phyloP scores from a whole-genome alignment of 1,140 invertebrate species.

The Trichomalopsis sarcophagae region DNA sequence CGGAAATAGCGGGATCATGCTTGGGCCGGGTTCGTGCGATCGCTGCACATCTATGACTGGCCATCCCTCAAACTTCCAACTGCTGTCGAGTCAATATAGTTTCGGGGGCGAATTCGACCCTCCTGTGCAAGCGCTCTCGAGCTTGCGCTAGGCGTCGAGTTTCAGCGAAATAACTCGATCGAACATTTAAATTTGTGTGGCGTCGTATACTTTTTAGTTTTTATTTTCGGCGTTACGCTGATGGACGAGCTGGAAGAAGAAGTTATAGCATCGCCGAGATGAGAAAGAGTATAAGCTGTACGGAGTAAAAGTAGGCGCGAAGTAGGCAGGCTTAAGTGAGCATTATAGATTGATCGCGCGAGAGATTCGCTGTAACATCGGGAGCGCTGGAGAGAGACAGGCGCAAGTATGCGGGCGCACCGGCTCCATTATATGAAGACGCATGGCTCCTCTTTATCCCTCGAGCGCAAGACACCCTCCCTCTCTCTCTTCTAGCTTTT shows the following conservation, averaged over 20 bases:
- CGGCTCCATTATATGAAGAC: too few species aligned
- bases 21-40: constrained; percentile 9
- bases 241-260: too few species aligned
- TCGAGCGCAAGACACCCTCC: too few species aligned
- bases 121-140: not conserved
- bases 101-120: not conserved
- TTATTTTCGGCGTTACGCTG: too few species aligned
- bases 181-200: not conserved
- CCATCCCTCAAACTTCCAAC: constrained; percentile 36
- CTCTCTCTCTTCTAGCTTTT: too few species aligned
- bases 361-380: not conserved
- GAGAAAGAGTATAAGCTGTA: too few species aligned
- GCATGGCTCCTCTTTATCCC: too few species aligned
- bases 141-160: not conserved
- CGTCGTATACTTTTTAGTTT: too few species aligned
- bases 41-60: constrained; percentile 24
- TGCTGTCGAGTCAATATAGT: constrained; percentile 34
- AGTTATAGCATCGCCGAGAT: too few species aligned
- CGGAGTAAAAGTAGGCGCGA: not conserved
- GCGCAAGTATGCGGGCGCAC: too few species aligned
- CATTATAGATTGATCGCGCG: not conserved
- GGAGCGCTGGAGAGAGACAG: too few species aligned
- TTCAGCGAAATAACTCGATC: not conserved
- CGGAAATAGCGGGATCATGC: constrained; percentile 20
- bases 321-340: not conserved